Evolutionary conservation across 2,888 invertebrate species (phyloP), one percentile per base, ranked within the genome.

Genomic region (Diaperis boleti): DNA sequence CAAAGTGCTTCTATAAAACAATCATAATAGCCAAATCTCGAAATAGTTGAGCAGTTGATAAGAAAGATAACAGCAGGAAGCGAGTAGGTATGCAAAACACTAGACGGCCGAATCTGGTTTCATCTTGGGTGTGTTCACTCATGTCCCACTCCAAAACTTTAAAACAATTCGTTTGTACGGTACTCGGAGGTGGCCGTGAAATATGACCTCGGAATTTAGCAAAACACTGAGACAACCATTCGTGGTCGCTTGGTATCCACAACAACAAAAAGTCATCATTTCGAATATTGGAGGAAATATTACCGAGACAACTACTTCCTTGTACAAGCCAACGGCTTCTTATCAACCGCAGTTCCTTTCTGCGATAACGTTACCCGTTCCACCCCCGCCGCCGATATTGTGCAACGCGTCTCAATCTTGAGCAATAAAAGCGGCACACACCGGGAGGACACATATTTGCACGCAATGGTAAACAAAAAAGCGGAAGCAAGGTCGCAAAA

Each of bases 401-500:
- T 33, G 33, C 33, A 33, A 33, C 10, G n/a, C 5, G 33, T 3
- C 11, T 2, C 11, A 33, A 29, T 39, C 15, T 35, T 8, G 2
- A 14, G 33, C 11, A 4, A 33, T 49, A 31, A 49, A 45, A 45
- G 13, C 17, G 26, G 31, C 18, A 49, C 15, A 49, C 41, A 49
- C 3, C 10, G 33, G 14, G 35, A 35, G 35, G 37, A n/a, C 20
- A 37, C 35, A 49, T 17, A 50, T 52, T 52, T 52, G 37, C 37
- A 52, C 22, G 52, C 22, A 39, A 52, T 39, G 35, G 52, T 52
- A 52, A 52, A 52, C 52, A 52, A 26, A 52, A 37, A 52, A 37
- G 35, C 22, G 20, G 37, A 17, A 11, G 14, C 55, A 55, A 55
- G 55, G 55, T 55, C 55, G 17, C 6, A 26, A 11, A 10, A 29